Evolutionary conservation across 2,113 vertebrate species (phyloP).

Genomic region (Hippocampus barbouri): DNA sequence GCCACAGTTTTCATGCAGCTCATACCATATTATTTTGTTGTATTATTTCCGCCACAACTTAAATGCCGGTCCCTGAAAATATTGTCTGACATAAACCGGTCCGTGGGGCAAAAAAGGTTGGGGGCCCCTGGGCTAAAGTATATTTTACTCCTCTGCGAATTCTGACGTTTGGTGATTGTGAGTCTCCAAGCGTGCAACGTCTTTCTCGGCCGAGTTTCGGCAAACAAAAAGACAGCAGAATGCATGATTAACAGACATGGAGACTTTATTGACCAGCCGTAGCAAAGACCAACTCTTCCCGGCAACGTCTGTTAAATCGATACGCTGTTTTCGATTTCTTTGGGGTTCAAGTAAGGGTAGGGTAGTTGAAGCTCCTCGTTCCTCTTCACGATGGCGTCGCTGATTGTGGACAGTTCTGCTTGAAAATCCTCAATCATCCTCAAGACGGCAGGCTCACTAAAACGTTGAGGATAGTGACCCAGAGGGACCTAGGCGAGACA

Average conservation of each 20-base stretch:
- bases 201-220: background rate
- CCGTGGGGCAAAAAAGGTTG: too few relatives aligned
- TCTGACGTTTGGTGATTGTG: background rate
- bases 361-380: slow-evolving; percentile 28
- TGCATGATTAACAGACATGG: background rate
- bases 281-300: background rate
- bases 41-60: too few relatives aligned
- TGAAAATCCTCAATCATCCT: slow-evolving; percentile 38
- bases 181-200: background rate
- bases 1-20: too few relatives aligned
- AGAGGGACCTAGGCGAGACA: slow-evolving; percentile 24
- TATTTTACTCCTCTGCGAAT: background rate
- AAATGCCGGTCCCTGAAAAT: too few relatives aligned
- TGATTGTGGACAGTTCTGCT: slow-evolving; percentile 22
- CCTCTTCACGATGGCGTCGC: slow-evolving; percentile 16
- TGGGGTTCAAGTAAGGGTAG: slow-evolving; percentile 37
- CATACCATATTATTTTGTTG: too few relatives aligned
- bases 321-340: slow-evolving; percentile 26
- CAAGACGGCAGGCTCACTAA: slow-evolving; percentile 20
- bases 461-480: slow-evolving; percentile 39
- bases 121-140: too few relatives aligned
- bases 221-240: background rate
- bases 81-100: too few relatives aligned
- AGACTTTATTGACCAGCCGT: background rate
- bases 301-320: background rate